Conservation (phyloP, 2,888 invertebrate genomes). For the Blomia tropicalis region DNA sequence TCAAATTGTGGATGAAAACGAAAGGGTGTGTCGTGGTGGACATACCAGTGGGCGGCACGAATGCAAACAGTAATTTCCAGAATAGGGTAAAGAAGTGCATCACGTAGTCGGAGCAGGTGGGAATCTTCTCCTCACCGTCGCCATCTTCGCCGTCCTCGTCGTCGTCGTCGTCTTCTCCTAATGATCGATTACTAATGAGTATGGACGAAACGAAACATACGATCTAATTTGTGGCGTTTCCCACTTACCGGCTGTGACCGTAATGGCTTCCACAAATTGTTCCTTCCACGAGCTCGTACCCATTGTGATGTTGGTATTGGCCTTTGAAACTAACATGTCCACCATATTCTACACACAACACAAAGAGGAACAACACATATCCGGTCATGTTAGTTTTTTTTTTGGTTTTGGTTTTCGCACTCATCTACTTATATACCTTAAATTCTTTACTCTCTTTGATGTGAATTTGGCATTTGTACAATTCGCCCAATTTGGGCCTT, state of each 20-base stretch:
- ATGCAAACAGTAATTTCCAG: conserved; percentile 95
- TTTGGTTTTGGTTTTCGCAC: not conserved
- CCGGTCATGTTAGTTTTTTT: not conserved
- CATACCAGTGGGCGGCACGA: conserved; percentile 88
- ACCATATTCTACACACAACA: conserved; percentile 60
- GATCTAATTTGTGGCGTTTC: conserved; percentile 3
- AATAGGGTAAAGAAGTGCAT: conserved; percentile 90
- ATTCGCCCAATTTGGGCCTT: conserved; percentile 74
- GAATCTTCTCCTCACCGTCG: conserved; percentile 26
- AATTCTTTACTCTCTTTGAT: conserved; percentile 97
- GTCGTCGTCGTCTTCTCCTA: conserved; percentile 37
- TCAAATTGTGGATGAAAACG: not conserved
- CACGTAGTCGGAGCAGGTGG: conserved; percentile 71
- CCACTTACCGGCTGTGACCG: conserved; percentile 63
- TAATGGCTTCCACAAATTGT: conserved; percentile 90
- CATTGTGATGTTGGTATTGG: conserved; percentile 75
- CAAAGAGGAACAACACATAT: not conserved
- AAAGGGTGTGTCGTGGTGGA: not conserved
- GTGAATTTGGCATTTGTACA: conserved; percentile 64
- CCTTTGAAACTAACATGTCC: conserved; percentile 90
- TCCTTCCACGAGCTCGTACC: conserved; percentile 98
- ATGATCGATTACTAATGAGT: not conserved
- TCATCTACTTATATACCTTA: conserved; percentile 49
- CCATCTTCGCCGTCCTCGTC: conserved; percentile 40
- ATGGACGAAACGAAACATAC: not conserved